A percentile compares a stretch with the other conserved stretches of the same genome.
Evolutionary conservation across 23 tunicate genomes (phyloP).

Genomic region (Trididemnum nubilum): DNA sequence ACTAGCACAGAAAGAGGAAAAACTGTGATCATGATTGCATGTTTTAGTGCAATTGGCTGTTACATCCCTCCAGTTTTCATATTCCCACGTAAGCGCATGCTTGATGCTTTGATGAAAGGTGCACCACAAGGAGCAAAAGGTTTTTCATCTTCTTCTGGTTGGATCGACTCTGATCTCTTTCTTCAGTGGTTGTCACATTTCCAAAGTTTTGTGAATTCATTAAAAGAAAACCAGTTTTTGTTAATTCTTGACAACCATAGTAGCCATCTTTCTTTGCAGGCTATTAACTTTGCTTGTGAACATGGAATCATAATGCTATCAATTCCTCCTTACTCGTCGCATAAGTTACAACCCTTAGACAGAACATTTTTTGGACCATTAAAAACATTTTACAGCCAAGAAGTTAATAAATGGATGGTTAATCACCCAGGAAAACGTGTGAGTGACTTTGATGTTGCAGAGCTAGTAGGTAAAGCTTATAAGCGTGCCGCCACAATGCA

Average conservation of each 20-base stretch:
- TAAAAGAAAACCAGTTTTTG: background rate
- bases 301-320: conserved; percentile 24
- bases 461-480: background rate
- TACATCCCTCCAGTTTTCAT: conserved; percentile 12
- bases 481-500: background rate
- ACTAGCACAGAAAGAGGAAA: conserved; percentile 20
- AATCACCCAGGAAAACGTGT: conserved; percentile 3
- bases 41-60: background rate
- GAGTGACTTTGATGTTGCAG: background rate
- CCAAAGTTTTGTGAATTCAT: background rate
- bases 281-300: background rate
- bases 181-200: conserved; percentile 3
- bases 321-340: conserved; percentile 11
- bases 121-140: conserved; percentile 18
- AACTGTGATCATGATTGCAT: background rate
- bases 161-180: conserved; percentile 10
- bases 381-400: conserved; percentile 5
- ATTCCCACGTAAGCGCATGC: conserved; percentile 3
- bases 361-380: conserved; percentile 8
- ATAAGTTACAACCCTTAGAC: conserved; percentile 5
- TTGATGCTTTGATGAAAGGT: background rate
- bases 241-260: conserved; percentile 15
- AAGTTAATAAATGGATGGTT: conserved; percentile 4
- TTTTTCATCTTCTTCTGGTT: background rate
- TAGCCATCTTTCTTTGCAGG: conserved; percentile 4